A percentile compares a stretch with the other conserved stretches of the same genome.
Evolutionary conservation across 2,888 invertebrate species (phyloP).

Genomic region (Terebella lapidaria): DNA sequence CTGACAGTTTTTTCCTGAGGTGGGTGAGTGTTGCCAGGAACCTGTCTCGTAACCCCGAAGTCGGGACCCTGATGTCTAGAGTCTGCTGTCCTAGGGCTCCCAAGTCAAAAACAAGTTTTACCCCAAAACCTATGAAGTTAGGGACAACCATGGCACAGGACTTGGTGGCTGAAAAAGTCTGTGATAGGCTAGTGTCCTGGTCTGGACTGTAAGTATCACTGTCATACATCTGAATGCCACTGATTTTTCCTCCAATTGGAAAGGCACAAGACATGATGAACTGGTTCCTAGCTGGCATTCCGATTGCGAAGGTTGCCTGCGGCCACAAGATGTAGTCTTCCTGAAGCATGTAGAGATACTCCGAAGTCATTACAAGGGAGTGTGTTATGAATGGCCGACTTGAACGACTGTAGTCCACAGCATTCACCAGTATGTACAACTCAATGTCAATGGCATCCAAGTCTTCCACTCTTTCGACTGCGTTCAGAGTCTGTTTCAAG

Average conservation of each 20-base stretch:
- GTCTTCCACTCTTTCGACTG: slow-evolving; percentile 10
- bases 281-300: slow-evolving; percentile 28
- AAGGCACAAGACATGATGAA: slow-evolving; percentile 38
- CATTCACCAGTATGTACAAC: slow-evolving; percentile 28
- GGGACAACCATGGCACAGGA: slow-evolving; percentile 2
- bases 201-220: slow-evolving; percentile 14
- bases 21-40: slow-evolving; percentile 21
- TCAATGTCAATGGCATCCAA: slow-evolving; percentile 11
- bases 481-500: slow-evolving; percentile 15
- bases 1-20: slow-evolving; percentile 11
- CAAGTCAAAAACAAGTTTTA: slow-evolving; percentile 21
- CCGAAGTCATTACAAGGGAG: slow-evolving; percentile 36
- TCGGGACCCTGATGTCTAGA: slow-evolving; percentile 24
- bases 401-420: slow-evolving; percentile 3
- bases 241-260: slow-evolving; percentile 36
- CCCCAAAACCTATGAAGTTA: slow-evolving; percentile 26
- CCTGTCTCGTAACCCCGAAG: slow-evolving; percentile 20
- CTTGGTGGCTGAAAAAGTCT: slow-evolving; percentile 12
- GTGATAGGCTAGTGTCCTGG: slow-evolving; percentile 5
- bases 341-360: slow-evolving; percentile 36
- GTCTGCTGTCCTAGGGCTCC: slow-evolving; percentile 12
- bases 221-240: slow-evolving; percentile 37
- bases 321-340: slow-evolving; percentile 40
- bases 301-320: slow-evolving; percentile 37
- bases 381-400: slow-evolving; percentile 10